These are phyloP conservation scores for Caenorhabditis sulstoni DNA, from an alignment of 2,888 invertebrate species.

Conservation along the genomic window DNA sequence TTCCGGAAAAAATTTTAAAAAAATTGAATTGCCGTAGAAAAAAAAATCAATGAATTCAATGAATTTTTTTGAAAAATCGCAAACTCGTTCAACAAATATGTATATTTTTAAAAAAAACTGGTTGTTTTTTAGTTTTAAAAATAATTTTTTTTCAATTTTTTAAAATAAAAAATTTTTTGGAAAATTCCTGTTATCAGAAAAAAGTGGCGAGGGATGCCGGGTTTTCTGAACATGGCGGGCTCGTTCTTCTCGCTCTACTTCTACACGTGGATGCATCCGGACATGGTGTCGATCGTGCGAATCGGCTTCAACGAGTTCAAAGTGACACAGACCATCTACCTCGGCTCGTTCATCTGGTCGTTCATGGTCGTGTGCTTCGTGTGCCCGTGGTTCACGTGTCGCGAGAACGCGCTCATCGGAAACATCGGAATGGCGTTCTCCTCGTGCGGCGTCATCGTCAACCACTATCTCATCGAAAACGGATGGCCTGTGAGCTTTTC, in stretches of 20 bases:
- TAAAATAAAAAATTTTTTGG: too few relatives aligned
- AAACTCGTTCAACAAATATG: too few relatives aligned
- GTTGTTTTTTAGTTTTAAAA: too few relatives aligned
- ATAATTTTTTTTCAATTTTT: too few relatives aligned
- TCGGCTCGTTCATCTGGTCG: conserved; percentile 15
- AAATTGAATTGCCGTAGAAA: too few relatives aligned
- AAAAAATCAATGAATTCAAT: too few relatives aligned
- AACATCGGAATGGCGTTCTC: conserved; percentile 33
- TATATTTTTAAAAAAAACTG: too few relatives aligned
- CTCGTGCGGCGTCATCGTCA: conserved; percentile 34
- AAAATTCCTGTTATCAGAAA: too few relatives aligned
- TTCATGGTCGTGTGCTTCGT: conserved; percentile 8
- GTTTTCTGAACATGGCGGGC: not conserved
- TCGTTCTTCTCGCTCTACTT: conserved; percentile 21
- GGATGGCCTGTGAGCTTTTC: conserved; percentile 31
- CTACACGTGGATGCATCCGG: conserved; percentile 39
- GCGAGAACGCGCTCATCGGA: conserved; percentile 32
- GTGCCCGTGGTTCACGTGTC: not conserved
- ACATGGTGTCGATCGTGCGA: not conserved
- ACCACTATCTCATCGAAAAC: conserved; percentile 21
- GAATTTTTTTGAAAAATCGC: too few relatives aligned
- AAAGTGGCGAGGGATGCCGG: too few relatives aligned
- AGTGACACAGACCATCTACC: conserved; percentile 15
- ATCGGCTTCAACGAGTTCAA: conserved; percentile 30
- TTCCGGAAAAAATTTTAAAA: too few relatives aligned